Percentiles rank a stretch among this genome's conserved stretches.
Conservation (phyloP, 2,888 invertebrate genomes). For the Acleris literana region DNA sequence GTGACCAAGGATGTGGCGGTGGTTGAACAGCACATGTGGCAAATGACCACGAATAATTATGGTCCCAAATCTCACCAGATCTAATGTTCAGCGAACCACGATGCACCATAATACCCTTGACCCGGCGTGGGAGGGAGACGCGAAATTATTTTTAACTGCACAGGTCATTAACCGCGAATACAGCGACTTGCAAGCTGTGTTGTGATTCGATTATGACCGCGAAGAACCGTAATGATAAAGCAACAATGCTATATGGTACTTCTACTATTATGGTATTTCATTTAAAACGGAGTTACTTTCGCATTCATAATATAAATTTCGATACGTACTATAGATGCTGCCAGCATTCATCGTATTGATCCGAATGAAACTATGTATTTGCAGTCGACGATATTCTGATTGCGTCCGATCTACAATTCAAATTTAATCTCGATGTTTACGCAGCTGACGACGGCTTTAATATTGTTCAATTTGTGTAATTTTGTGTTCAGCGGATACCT, state of each 20-base stretch:
- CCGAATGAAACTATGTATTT: constrained; percentile 27
- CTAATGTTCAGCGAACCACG: constrained; percentile 38
- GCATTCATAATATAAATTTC: too few relatives aligned
- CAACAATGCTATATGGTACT: constrained; percentile 6
- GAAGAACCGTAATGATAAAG: constrained; percentile 18
- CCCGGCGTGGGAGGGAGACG: constrained; percentile 67
- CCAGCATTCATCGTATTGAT: constrained; percentile 17
- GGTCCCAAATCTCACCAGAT: constrained; percentile 41
- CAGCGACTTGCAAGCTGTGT: constrained; percentile 51
- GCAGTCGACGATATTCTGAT: constrained; percentile 30
- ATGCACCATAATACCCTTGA: constrained; percentile 59
- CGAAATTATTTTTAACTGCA: constrained; percentile 65
- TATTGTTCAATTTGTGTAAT: constrained; percentile 51
- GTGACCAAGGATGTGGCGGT: constrained; percentile 31
- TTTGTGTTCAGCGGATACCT: constrained; percentile 43
- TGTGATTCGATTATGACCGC: constrained; percentile 40
- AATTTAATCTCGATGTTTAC: constrained; percentile 47
- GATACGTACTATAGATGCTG: neutral
- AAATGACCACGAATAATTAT: constrained; percentile 45
- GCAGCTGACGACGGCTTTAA: constrained; percentile 40
- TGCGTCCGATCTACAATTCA: constrained; percentile 40
- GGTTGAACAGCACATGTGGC: constrained; percentile 34
- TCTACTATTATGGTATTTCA: too few relatives aligned
- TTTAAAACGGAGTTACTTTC: too few relatives aligned
- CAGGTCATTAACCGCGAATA: constrained; percentile 65